Evolutionary conservation across 2,113 vertebrate species (phyloP), one percentile per base, ranked within the genome.

Genomic region (Cinclus cinclus): DNA sequence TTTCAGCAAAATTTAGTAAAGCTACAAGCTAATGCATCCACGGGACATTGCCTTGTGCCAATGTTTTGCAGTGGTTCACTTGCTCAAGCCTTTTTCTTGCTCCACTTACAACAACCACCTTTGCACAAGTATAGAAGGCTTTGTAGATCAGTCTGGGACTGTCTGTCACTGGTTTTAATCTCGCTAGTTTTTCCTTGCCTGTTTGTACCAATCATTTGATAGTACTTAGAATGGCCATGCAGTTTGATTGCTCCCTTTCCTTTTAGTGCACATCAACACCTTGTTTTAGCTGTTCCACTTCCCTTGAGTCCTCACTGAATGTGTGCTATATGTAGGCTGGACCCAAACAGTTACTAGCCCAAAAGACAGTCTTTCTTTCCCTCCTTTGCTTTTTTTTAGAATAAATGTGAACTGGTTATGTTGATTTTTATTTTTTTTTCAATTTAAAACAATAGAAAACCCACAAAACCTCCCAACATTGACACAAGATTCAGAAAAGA

Each of bases 161-260:
- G 4, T 86, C 78, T 96, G 91, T 64, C 80, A 31, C 62, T 84
- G 33, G 5, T 81, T 94, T 96, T 90, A 84, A 92, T 88, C 82
- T 83, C 28, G 17, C 33, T 91, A 62, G 68, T 82, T 88, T 95
- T 93, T 81, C 17, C 24, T 88, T 53, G 44, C 27, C 46, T 62
- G 13, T 89, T 86, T 64, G 27, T 93, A 46, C 39, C 24, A 24
- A 22, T 83, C 47, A 55, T 42, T 49, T 90, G 50, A 52, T 70
- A 49, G 55, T 71, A 37, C 41, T 62, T 73, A 70, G 37, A 80
- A 55, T 2, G 2, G 35, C 25, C 6, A 8, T 52, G 50, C 17
- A 46, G 44, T 90, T 80, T 39, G 35, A 84, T 55, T 86, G 59
- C 58, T 93, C 27, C 7, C 47, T 91, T 92, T 74, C 60, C 28